Base-by-base conservation (phyloP, 2,113 vertebrate genomes). In the Rhizomys pruinosus region DNA sequence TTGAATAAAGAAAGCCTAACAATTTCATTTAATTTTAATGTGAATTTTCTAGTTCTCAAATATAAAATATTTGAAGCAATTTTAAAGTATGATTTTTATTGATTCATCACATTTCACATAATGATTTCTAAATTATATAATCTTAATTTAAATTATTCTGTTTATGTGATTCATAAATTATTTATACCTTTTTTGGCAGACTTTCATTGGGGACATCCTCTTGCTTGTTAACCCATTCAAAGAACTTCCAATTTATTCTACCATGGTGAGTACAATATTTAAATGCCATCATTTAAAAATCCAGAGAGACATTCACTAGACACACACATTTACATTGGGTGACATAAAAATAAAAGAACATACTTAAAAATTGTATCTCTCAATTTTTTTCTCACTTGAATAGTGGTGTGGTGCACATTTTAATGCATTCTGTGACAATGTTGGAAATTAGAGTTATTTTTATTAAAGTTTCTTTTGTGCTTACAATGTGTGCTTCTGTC, bases 221-320 rank as follows among this genome's bases (percentile, higher is more conserved):
- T 97, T 99, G 91, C 98, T 99, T 93, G 98, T 99, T 86, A 99
- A 99, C 88, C 99, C 99, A 32, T 99, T 99, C 97, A 99, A 99
- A 97, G 99, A 99, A 88, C 98, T 99, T 92, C 99, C 99, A 59
- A 99, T 99, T 97, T 99, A 99, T 98, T 99, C 99, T 86, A 97
- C 98, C 57, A 94, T 99, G 98, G 99, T 99, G 98, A 99, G 99
- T 90, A 73, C 63, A 63, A 34, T 11, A 15, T 29, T 42, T 17
- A 42, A 92, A 29, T 71, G 47, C 20, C 61, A 29, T 29, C n/a
- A 27, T 37, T 78, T 44, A 87, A 37, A 57, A 52, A 17, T 27
- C 2, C 27, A 32, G 2, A 82, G 19, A 37, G 15, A 9, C 34
- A 37, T 3, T 25, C 2, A 63, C 7, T 55, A 39, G 39, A 27